Evolutionary conservation across 2,113 vertebrate genomes (phyloP).

Genomic region (Salvelinus fontinalis): DNA sequence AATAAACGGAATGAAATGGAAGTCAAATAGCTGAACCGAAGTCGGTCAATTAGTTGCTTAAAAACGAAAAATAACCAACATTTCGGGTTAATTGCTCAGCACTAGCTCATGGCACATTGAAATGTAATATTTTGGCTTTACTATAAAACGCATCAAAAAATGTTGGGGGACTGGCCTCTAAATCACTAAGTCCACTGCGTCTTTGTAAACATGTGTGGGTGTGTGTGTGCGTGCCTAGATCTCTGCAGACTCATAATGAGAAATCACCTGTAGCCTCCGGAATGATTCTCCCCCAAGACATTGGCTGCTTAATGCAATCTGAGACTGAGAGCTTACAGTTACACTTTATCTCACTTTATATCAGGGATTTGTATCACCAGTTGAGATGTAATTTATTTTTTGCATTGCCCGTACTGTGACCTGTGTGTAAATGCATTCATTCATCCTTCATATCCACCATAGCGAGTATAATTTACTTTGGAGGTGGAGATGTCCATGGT

Average conservation of each 20-base stretch:
- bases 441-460: slow-evolving; percentile 4
- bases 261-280: slow-evolving; percentile 27
- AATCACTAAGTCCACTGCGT: too few species aligned
- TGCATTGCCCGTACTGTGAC: neutral
- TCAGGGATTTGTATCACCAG: neutral
- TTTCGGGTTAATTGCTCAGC: too few species aligned
- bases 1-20: too few species aligned
- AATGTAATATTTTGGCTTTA: too few species aligned
- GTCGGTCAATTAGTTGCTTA: too few species aligned
- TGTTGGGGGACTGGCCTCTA: too few species aligned
- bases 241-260: slow-evolving; percentile 49
- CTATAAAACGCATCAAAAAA: too few species aligned
- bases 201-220: too few species aligned
- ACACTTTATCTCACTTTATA: neutral
- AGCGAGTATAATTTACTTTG: slow-evolving; percentile 7
- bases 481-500: slow-evolving; percentile 1
- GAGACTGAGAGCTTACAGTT: neutral
- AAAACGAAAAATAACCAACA: too few species aligned
- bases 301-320: neutral
- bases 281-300: neutral
- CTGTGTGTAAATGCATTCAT: neutral
- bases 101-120: too few species aligned
- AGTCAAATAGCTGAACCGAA: too few species aligned
- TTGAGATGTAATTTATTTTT: neutral
- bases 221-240: neutral